Percentiles rank a stretch among this genome's conserved stretches.
phyloP scores from a whole-genome alignment of 2,113 vertebrate species.

The Spheniscus mendiculus region DNA sequence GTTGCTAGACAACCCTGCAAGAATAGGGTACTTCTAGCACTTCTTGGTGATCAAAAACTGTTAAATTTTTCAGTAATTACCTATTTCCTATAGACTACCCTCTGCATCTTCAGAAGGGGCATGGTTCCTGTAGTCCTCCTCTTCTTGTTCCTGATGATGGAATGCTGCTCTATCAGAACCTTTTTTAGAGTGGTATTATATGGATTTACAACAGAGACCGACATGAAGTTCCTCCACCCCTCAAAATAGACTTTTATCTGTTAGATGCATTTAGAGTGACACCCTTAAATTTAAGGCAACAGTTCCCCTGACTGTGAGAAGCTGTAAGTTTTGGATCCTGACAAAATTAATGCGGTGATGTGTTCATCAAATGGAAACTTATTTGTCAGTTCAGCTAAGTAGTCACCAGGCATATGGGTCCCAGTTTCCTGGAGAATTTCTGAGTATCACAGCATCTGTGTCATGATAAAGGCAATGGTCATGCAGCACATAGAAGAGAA shows the following conservation, averaged over 20 bases:
- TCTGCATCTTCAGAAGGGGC: not conserved
- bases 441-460: not conserved
- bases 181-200: not conserved
- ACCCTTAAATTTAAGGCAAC: not conserved
- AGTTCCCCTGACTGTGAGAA: not conserved
- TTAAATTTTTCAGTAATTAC: not conserved
- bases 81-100: not conserved
- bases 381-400: not conserved
- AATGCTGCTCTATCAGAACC: not conserved
- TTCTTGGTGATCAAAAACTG: not conserved
- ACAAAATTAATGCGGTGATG: not conserved
- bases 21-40: not conserved
- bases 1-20: not conserved
- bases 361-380: not conserved
- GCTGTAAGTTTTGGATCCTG: not conserved
- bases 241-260: not conserved
- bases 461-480: not conserved
- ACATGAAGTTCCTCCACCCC: not conserved
- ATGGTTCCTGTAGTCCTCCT: not conserved
- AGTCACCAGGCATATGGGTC: not conserved
- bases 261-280: not conserved
- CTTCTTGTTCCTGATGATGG: not conserved
- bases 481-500: not conserved
- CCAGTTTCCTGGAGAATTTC: not conserved
- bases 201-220: not conserved